phyloP scores from a whole-genome alignment of 2,113 vertebrate genomes.

The Corvus cornix region DNA sequence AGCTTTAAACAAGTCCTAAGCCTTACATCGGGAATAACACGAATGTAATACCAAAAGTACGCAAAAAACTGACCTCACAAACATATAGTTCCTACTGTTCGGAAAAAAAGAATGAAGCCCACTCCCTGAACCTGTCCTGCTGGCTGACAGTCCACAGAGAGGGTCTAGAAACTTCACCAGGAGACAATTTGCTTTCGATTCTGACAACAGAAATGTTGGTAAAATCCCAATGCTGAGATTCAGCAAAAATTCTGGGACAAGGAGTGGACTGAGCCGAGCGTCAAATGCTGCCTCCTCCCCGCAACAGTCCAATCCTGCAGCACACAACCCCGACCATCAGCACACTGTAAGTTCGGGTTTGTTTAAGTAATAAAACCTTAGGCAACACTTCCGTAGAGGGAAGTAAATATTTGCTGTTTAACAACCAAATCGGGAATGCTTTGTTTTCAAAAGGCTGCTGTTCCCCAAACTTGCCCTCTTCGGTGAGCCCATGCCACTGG shows the following conservation, averaged over 20 bases:
- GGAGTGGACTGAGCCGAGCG: rapidly evolving
- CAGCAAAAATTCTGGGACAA: neutral
- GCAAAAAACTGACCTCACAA: neutral
- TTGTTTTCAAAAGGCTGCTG: neutral
- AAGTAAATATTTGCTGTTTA: neutral
- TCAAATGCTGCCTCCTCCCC: neutral
- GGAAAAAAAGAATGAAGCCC: neutral
- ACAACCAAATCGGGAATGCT: neutral
- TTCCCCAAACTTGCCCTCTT: neutral
- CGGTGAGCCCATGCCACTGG: neutral
- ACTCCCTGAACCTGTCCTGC: neutral
- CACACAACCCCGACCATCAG: neutral
- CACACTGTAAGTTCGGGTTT: neutral
- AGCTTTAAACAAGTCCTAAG: neutral
- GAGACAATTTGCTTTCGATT: neutral
- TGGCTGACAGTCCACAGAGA: neutral
- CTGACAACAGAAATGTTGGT: neutral
- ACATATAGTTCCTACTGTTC: neutral
- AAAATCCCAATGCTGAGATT: neutral
- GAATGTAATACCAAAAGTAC: rapidly evolving
- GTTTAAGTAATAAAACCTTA: neutral
- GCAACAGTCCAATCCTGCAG: rapidly evolving
- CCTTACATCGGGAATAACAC: rapidly evolving
- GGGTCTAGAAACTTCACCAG: neutral
- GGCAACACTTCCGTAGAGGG: neutral